Conservation (phyloP, 2,113 vertebrate species). For the Neomonachus schauinslandi region DNA sequence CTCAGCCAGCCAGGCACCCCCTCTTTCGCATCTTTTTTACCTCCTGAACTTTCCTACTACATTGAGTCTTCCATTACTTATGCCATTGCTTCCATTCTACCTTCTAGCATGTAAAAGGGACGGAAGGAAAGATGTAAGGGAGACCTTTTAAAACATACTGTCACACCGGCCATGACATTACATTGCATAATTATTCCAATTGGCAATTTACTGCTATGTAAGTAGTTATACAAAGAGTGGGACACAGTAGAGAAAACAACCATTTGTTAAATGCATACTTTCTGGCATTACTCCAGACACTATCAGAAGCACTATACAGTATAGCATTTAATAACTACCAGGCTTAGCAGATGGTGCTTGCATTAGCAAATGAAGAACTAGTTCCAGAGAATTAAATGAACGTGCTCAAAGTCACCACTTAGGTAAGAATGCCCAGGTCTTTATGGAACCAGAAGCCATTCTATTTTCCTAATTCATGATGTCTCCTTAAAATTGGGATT, state of each 20-base stretch:
- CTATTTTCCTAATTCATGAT: background rate
- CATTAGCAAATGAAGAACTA: background rate
- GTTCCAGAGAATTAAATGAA: conserved; percentile 7
- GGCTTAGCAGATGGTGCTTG: background rate
- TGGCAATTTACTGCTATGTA: background rate
- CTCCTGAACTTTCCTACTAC: background rate
- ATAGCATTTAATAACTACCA: background rate
- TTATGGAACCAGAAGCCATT: background rate
- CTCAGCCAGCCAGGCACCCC: background rate
- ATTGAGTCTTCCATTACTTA: background rate
- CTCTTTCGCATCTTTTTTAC: background rate
- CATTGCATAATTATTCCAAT: background rate
- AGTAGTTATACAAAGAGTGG: background rate
- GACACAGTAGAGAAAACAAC: background rate
- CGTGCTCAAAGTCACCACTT: background rate
- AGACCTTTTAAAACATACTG: background rate
- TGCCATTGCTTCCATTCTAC: background rate
- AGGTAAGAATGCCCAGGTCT: background rate
- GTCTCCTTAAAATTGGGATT: background rate
- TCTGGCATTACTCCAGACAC: background rate
- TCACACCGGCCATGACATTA: background rate
- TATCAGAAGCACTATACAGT: background rate
- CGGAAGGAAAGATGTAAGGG: background rate
- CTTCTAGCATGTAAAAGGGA: background rate
- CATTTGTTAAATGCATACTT: background rate